Conservation (phyloP, 2,888 invertebrate genomes). For the Lepidocyrtinus sp. region DNA sequence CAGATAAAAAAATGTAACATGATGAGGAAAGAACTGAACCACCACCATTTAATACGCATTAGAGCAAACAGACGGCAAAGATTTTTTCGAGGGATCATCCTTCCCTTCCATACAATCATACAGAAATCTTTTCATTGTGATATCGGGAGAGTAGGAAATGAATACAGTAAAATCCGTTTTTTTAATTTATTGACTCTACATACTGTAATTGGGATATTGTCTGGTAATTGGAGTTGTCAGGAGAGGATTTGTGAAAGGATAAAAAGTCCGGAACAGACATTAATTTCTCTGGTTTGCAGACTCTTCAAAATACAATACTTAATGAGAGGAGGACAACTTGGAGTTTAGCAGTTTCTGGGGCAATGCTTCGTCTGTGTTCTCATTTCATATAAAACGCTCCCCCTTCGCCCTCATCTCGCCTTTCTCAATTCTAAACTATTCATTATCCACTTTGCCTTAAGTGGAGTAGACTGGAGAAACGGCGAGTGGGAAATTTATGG, state of each 20-base stretch:
- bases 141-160: no score
- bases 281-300: slow-evolving; percentile 57
- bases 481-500: not conserved
- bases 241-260: slow-evolving; percentile 53
- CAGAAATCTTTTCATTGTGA: no score
- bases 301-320: not conserved
- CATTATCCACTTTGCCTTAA: not conserved
- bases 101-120: no score
- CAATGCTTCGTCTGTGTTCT: not conserved
- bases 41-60: no score
- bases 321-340: not conserved
- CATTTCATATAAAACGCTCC: not conserved
- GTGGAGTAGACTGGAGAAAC: not conserved
- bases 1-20: no score
- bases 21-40: no score
- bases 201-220: slow-evolving; percentile 61
- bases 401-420: not conserved
- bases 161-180: no score
- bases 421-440: not conserved
- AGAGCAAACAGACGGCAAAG: no score
- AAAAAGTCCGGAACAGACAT: slow-evolving; percentile 60
- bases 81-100: no score
- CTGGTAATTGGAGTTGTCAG: slow-evolving; percentile 54
- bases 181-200: no score
- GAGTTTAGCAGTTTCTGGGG: not conserved